These are phyloP conservation scores for Holcopasites calliopsidis DNA, from an alignment of 1,140 invertebrate species.

Conservation along the genomic window DNA sequence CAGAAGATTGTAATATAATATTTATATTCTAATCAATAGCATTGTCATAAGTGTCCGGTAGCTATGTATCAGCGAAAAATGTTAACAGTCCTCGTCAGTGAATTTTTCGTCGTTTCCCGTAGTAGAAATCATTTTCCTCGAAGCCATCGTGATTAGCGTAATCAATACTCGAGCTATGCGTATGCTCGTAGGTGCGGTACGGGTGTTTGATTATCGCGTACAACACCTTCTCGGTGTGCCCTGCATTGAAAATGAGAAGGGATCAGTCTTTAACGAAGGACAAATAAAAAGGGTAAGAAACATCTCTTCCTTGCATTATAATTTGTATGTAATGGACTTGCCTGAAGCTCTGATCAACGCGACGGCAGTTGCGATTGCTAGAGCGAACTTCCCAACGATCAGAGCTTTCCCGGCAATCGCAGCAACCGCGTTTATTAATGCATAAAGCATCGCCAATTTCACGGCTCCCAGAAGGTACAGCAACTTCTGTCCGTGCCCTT, in stretches of 20 bases:
- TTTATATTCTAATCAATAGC: too few relatives aligned
- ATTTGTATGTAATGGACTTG: slow-evolving; percentile 44
- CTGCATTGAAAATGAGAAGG: slow-evolving; percentile 50
- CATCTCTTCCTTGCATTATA: not conserved
- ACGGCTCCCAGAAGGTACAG: slow-evolving; percentile 83
- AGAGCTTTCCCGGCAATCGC: slow-evolving; percentile 87
- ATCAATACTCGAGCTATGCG: slow-evolving; percentile 87
- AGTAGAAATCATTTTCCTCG: slow-evolving; percentile 68
- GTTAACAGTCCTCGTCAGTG: too few relatives aligned
- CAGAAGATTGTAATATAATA: too few relatives aligned
- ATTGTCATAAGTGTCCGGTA: too few relatives aligned
- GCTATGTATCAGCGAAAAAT: too few relatives aligned
- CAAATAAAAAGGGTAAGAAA: not conserved
- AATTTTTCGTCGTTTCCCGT: slow-evolving; percentile 12
- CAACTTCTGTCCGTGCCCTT: slow-evolving; percentile 81
- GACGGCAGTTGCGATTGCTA: slow-evolving; percentile 87
- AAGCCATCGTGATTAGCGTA: slow-evolving; percentile 84
- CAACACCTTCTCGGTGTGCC: slow-evolving; percentile 85
- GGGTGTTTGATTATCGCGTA: slow-evolving; percentile 92
- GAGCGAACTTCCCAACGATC: slow-evolving; percentile 87
- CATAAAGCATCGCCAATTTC: slow-evolving; percentile 86
- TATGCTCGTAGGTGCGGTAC: slow-evolving; percentile 87
- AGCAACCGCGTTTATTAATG: slow-evolving; percentile 87
- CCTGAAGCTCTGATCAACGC: slow-evolving; percentile 87
- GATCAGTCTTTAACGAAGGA: not conserved